These are phyloP conservation scores for Heteromurus nitidus DNA, from an alignment of 2,888 invertebrate genomes.

Conservation along the genomic window DNA sequence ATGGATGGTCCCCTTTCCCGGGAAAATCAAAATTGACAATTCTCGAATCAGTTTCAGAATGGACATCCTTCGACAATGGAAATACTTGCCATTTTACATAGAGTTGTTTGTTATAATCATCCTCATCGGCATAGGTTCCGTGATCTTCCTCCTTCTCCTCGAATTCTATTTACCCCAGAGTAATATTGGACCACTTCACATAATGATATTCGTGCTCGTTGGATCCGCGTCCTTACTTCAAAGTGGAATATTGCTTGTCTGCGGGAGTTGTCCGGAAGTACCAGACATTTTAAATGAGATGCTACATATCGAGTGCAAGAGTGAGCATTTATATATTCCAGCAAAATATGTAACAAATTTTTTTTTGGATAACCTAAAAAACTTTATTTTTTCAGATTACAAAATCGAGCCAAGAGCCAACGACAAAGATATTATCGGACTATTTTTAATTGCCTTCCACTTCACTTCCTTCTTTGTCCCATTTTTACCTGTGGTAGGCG, in stretches of 20 bases:
- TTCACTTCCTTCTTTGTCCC: neutral
- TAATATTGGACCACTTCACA: neutral
- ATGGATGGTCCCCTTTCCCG: too few species aligned
- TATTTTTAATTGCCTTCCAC: neutral
- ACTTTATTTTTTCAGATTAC: neutral
- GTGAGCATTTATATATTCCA: too few species aligned
- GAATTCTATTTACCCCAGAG: constrained; percentile 2
- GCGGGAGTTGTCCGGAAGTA: too few species aligned
- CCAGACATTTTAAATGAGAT: too few species aligned
- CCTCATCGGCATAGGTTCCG: neutral
- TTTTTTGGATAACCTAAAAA: too few species aligned
- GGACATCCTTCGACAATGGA: neutral
- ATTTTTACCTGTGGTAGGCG: neutral
- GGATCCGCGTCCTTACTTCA: neutral
- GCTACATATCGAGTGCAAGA: too few species aligned
- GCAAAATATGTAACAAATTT: too few species aligned
- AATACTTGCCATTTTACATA: constrained; percentile 5
- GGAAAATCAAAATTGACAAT: too few species aligned
- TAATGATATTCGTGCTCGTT: neutral
- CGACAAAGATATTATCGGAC: neutral
- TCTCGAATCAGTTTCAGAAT: neutral
- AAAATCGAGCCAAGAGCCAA: neutral
- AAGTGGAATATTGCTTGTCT: too few species aligned
- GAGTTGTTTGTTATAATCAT: neutral
- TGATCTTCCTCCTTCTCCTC: neutral